A percentile compares a stretch with the other conserved stretches of the same genome.
These are phyloP conservation scores for Miichthys miiuy DNA, from an alignment of 2,797 vertebrate species.

Conservation along the genomic window DNA sequence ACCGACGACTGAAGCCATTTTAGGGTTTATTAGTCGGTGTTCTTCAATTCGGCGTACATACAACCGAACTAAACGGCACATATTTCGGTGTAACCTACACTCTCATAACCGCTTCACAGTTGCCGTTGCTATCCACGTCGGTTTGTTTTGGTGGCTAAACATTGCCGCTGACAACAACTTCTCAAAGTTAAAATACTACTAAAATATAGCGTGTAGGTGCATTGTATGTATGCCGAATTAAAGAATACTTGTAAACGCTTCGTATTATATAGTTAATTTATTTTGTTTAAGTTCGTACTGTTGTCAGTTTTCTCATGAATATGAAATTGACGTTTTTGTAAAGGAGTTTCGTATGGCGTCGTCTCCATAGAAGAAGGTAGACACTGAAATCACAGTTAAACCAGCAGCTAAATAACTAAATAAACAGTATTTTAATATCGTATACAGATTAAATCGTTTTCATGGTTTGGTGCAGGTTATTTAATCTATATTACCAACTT, in stretches of 20 bases:
- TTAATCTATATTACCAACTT: neutral
- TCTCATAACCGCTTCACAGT: neutral
- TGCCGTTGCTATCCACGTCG: neutral
- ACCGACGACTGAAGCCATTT: fast-evolving
- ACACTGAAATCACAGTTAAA: constrained; percentile 1
- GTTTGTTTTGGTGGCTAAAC: neutral
- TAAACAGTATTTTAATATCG: fast-evolving
- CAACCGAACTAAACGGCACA: fast-evolving
- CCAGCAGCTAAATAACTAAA: neutral
- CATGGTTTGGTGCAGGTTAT: neutral
- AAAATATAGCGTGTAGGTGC: fast-evolving
- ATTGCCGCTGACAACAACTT: neutral
- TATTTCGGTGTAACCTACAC: neutral
- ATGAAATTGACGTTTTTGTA: neutral
- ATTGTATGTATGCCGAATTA: constrained; percentile 9
- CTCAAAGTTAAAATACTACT: constrained; percentile 31
- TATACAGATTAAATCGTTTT: neutral
- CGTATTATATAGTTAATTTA: fast-evolving
- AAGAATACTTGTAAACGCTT: fast-evolving
- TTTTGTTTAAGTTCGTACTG: fast-evolving
- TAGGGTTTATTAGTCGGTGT: fast-evolving
- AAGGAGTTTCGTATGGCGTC: neutral
- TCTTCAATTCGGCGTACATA: constrained; percentile 48
- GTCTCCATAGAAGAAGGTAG: neutral
- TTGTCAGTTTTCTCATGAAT: fast-evolving